Evolutionary conservation across 1,140 invertebrate species (phyloP), one percentile per base, ranked within the genome.

Genomic region (Drosophila sp.): DNA sequence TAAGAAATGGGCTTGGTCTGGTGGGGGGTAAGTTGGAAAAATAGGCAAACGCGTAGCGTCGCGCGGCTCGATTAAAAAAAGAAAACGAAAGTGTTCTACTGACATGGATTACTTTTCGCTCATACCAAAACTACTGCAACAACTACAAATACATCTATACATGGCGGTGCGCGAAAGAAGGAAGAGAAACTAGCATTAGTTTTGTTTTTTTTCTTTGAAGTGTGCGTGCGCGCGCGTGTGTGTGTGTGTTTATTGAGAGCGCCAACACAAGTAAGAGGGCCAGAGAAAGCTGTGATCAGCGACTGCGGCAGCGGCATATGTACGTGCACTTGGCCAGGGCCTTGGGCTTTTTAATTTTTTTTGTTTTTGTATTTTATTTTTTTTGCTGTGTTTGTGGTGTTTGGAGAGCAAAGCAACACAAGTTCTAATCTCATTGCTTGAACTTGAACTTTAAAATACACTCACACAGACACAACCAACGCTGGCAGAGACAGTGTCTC

Each of bases 71-170:
- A 60, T 60, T 60, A 80, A 75, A 47, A 60, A 68, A 83, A 80
- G 66, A 87, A 90, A 91, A 91, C 77, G 90, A 91, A 89, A 91
- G 90, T 91, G 90, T 80, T 91, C 90, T 83, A 91, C 90, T 91
- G 90, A 91, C 90, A 91, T 83, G 78, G 86, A 91, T 91, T 91
- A 90, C 73, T 91, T 91, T 76, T 80, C 70, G 71, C 54, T 27
- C 60, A 54, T 50, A 47, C 67, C 65, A 65, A 73, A 75, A 66
- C 79, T 70, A 70, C 73, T 69, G 38, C 54, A 55, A 65, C 79
- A 69, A 75, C 67, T 61, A 58, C 57, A 68, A 40, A 68, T 66
- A 29, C 30, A 50, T n/a, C 11, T 40, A 60, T 40, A 54, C 64
- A 10, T 32, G 7, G 38, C 44, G 25, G 44, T 1, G 17, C 44